Evolutionary conservation across 2,888 invertebrate genomes (phyloP).

Genomic region (Lithophane socia): DNA sequence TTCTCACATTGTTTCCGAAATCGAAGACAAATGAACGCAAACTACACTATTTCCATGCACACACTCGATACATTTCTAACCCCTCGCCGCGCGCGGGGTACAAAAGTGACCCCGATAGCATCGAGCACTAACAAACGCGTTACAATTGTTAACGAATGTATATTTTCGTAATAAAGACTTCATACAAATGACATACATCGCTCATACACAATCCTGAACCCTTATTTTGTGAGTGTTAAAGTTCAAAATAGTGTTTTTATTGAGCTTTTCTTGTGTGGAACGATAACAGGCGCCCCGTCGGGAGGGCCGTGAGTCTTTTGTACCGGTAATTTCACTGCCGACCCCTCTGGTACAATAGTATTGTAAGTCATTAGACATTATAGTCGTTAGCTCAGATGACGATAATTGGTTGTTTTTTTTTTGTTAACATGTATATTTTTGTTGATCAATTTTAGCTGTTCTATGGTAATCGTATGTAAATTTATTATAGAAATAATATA

Average conservation of each 20-base stretch:
- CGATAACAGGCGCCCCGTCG: constrained; percentile 82
- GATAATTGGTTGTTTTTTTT: constrained; percentile 69
- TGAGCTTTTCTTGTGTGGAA: constrained; percentile 13
- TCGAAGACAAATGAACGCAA: constrained; percentile 32
- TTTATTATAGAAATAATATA: no score
- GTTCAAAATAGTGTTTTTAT: constrained; percentile 36
- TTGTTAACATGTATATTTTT: constrained; percentile 42
- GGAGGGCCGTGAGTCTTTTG: constrained; percentile 77
- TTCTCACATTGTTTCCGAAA: constrained; percentile 21
- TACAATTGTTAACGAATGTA: constrained; percentile 72
- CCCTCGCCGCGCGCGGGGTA: constrained; percentile 51
- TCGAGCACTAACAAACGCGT: constrained; percentile 71
- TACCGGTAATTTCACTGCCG: constrained; percentile 77
- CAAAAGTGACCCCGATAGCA: constrained; percentile 77
- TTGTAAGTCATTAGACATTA: constrained; percentile 79
- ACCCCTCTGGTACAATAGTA: constrained; percentile 73
- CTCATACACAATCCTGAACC: constrained; percentile 5
- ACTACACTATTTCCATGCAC: constrained; percentile 42
- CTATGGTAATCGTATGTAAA: constrained; percentile 5
- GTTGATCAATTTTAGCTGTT: constrained; percentile 37
- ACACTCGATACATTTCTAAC: constrained; percentile 44
- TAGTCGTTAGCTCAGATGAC: constrained; percentile 69
- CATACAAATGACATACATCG: constrained; percentile 48
- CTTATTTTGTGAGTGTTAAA: constrained; percentile 20
- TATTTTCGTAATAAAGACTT: constrained; percentile 70